These are phyloP conservation scores for Ochlodes sylvanus DNA, from an alignment of 2,888 invertebrate species.

Conservation along the genomic window DNA sequence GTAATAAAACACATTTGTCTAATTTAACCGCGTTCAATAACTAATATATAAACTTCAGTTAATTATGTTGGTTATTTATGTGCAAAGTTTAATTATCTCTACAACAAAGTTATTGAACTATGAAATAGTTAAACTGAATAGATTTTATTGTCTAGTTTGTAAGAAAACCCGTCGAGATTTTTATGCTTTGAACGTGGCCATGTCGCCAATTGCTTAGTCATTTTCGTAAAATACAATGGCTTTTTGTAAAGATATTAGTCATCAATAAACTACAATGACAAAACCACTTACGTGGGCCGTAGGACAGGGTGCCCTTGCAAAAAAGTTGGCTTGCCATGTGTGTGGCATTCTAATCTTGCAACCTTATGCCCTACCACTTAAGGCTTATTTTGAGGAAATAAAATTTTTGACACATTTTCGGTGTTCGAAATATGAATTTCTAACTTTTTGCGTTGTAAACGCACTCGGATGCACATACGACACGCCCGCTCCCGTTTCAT, in stretches of 20 bases:
- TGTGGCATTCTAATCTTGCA: conserved; percentile 37
- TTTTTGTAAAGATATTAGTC: conserved; percentile 28
- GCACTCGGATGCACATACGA: conserved; percentile 56
- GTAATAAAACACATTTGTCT: too few relatives aligned
- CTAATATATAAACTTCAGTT: too few relatives aligned
- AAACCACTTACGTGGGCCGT: conserved; percentile 34
- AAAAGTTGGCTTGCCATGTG: conserved; percentile 53
- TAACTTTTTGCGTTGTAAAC: conserved; percentile 49
- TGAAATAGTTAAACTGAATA: background rate
- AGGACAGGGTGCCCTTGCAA: conserved; percentile 49
- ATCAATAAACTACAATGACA: conserved; percentile 36
- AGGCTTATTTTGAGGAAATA: background rate
- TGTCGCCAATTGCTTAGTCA: conserved; percentile 14
- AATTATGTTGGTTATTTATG: too few relatives aligned
- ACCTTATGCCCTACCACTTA: background rate
- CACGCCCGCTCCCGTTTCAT: conserved; percentile 47
- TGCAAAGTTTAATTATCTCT: background rate
- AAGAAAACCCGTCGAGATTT: background rate
- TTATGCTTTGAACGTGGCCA: background rate
- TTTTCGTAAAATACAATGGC: conserved; percentile 9
- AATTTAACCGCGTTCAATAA: too few relatives aligned
- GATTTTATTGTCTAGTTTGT: background rate
- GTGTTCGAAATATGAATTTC: conserved; percentile 37
- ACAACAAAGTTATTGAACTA: background rate
- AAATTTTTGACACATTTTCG: conserved; percentile 11